Conservation (phyloP, 2,797 vertebrate genomes). For the Naso thynnoides region DNA sequence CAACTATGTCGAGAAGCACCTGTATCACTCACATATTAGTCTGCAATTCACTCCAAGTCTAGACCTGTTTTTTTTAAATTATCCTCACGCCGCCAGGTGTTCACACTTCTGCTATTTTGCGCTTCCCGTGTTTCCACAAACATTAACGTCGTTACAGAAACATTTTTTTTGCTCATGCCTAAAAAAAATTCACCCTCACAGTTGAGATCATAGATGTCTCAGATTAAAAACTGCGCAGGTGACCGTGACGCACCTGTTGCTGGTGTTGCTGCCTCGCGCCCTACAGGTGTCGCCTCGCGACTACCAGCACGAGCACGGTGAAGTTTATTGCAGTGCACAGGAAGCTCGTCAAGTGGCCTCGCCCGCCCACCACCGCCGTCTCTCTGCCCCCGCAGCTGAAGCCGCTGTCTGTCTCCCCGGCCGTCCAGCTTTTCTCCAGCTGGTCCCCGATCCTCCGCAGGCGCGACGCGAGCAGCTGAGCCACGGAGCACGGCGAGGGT, state of each 20-base stretch:
- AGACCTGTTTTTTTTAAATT: not conserved
- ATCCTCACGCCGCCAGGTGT: not conserved
- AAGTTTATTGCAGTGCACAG: slow-evolving; percentile 87
- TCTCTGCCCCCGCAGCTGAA: slow-evolving; percentile 65
- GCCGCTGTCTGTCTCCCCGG: slow-evolving; percentile 33
- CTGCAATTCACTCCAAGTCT: no score
- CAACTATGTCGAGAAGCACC: not conserved
- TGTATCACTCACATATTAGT: not conserved
- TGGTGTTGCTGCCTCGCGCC: slow-evolving; percentile 60
- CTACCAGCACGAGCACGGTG: slow-evolving; percentile 89
- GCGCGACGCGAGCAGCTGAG: slow-evolving; percentile 88
- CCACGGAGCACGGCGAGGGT: slow-evolving; percentile 78
- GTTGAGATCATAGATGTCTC: not conserved
- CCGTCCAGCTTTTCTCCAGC: slow-evolving; percentile 86
- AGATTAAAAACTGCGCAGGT: not conserved
- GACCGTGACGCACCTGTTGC: slow-evolving; percentile 82
- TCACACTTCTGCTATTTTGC: not conserved
- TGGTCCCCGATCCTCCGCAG: slow-evolving; percentile 93
- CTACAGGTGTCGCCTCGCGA: slow-evolving; percentile 91
- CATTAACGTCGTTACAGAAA: not conserved
- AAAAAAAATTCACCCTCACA: not conserved
- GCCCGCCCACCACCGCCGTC: slow-evolving; percentile 11
- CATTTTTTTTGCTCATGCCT: not conserved
- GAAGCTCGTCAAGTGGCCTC: slow-evolving; percentile 64
- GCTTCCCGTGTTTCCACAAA: not conserved